A percentile compares a stretch with the other conserved stretches of the same genome.
Evolutionary conservation across 2,113 vertebrate species (phyloP).

Genomic region (Syngnathoides biaculeatus): DNA sequence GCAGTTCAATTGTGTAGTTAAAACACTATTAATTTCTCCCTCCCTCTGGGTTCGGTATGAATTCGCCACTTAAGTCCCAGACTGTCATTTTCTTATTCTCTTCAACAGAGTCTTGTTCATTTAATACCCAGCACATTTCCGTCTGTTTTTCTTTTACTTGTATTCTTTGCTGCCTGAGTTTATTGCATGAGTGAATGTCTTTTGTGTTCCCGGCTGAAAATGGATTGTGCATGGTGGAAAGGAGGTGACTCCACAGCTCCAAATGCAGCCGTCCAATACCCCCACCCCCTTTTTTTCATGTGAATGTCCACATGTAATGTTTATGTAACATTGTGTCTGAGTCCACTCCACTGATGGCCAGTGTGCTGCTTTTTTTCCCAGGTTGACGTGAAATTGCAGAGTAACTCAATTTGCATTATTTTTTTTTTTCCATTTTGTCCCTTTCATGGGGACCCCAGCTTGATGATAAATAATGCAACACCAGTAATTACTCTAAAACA

Average conservation of each 20-base stretch:
- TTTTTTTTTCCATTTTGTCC: slow-evolving; percentile 30
- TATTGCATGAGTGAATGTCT: slow-evolving; percentile 61
- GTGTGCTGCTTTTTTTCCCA: slow-evolving; percentile 13
- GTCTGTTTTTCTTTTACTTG: slow-evolving; percentile 7
- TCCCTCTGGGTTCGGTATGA: slow-evolving; percentile 47
- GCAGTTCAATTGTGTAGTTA: slow-evolving; percentile 73
- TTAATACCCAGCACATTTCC: slow-evolving; percentile 23
- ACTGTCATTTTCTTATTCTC: slow-evolving; percentile 35
- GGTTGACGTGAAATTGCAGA: slow-evolving; percentile 3
- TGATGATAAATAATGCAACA: background rate
- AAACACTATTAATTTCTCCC: slow-evolving; percentile 35
- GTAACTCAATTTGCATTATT: slow-evolving; percentile 26
- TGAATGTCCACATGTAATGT: slow-evolving; percentile 58
- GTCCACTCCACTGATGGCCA: slow-evolving; percentile 22
- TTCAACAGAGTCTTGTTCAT: slow-evolving; percentile 32
- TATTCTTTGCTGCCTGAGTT: slow-evolving; percentile 44
- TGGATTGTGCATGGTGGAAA: slow-evolving; percentile 60
- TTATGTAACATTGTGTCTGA: slow-evolving; percentile 49
- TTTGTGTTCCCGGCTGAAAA: slow-evolving; percentile 37
- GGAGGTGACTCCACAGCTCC: slow-evolving; percentile 22
- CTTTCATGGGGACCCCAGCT: slow-evolving; percentile 12
- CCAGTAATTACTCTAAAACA: background rate
- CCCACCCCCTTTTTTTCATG: slow-evolving; percentile 8
- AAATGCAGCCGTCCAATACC: slow-evolving; percentile 55
- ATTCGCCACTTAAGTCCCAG: slow-evolving; percentile 40